Evolutionary conservation across 2,888 invertebrate genomes (phyloP).

Genomic region (Oligia strigilis): DNA sequence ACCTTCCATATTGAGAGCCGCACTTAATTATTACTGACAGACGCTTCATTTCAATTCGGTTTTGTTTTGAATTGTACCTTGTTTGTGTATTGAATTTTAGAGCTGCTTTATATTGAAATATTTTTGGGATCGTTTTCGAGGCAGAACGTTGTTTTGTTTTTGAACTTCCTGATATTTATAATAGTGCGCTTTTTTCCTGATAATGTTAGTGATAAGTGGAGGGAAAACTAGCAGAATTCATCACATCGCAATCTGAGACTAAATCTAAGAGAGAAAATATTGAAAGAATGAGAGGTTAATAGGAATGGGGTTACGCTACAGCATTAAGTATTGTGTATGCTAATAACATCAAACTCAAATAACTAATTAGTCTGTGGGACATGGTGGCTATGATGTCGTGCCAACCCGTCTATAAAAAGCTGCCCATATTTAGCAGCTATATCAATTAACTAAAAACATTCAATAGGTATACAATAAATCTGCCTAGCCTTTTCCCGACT

Average conservation of each 20-base stretch:
- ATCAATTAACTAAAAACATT: not conserved
- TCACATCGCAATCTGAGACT: too few species aligned
- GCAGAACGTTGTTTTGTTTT: not conserved
- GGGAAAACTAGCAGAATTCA: too few species aligned
- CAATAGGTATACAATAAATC: not conserved
- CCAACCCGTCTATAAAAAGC: not conserved
- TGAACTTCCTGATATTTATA: not conserved
- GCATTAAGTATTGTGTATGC: too few species aligned
- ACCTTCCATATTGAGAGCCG: conserved; percentile 57
- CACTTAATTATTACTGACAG: conserved; percentile 61
- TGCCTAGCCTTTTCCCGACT: too few species aligned
- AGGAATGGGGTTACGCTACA: too few species aligned
- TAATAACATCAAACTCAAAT: not conserved
- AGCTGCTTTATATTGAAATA: not conserved
- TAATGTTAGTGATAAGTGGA: not conserved
- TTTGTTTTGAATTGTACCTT: conserved; percentile 44
- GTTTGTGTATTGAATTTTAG: conserved; percentile 2
- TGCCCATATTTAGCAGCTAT: not conserved
- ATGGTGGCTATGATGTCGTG: not conserved
- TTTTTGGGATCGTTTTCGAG: not conserved
- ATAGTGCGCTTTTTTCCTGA: not conserved
- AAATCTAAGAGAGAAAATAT: not conserved
- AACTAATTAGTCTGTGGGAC: too few species aligned
- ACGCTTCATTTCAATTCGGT: conserved; percentile 52
- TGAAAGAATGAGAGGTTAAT: not conserved